These are phyloP conservation scores for Anguilla marmorata DNA, from an alignment of 2,797 vertebrate genomes.

Conservation along the genomic window DNA sequence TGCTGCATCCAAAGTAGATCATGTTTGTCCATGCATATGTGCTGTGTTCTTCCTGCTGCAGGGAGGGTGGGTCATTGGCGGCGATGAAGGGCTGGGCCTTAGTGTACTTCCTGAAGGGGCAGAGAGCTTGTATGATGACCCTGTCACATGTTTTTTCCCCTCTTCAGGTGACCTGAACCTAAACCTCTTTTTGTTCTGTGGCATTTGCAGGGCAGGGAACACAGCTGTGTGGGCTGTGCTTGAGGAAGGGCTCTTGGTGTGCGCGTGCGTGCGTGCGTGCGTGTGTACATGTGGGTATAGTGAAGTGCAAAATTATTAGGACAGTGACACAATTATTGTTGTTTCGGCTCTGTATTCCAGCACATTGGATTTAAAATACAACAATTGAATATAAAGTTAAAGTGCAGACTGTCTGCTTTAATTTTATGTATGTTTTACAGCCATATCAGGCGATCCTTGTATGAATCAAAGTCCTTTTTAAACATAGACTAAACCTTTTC, in stretches of 20 bases:
- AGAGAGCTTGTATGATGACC: conserved; percentile 20
- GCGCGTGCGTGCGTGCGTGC: background rate
- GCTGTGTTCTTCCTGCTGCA: background rate
- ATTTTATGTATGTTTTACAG: too few species aligned
- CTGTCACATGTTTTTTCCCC: conserved; percentile 28
- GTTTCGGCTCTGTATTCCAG: too few species aligned
- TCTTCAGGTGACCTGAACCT: background rate
- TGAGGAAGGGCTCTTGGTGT: background rate
- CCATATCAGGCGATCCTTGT: too few species aligned
- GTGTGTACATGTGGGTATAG: background rate
- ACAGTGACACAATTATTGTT: too few species aligned
- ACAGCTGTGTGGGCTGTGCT: background rate
- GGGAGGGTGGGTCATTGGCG: background rate
- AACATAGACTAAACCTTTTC: too few species aligned
- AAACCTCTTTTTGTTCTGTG: conserved; percentile 12
- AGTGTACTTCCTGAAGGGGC: conserved; percentile 3
- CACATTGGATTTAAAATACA: too few species aligned
- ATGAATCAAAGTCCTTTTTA: too few species aligned
- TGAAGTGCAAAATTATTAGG: background rate
- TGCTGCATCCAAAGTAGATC: background rate
- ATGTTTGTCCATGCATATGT: background rate
- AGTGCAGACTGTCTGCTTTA: too few species aligned
- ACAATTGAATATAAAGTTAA: too few species aligned
- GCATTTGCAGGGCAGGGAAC: background rate
- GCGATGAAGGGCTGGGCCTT: background rate